Conservation (phyloP, 1,140 invertebrate species). For the Caenorhabditis brenneri region DNA sequence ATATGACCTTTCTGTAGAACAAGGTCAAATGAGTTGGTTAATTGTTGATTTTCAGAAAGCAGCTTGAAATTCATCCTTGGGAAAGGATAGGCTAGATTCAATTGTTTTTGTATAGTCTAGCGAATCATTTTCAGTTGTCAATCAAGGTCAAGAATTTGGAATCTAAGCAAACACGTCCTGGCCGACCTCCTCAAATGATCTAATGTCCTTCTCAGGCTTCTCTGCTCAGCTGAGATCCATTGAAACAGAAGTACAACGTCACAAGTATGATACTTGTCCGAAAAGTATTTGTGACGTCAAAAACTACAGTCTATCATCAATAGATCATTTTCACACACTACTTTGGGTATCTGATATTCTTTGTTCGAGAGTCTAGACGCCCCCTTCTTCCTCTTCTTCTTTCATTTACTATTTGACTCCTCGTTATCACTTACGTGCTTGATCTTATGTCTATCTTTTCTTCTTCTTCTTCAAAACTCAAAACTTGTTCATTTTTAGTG, state of each 20-base stretch:
- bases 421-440: constrained; percentile 11
- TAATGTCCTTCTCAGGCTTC: neutral
- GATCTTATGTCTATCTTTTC: neutral
- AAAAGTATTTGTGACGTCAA: neutral
- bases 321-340: neutral
- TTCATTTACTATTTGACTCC: neutral
- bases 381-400: neutral
- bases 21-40: too few relatives aligned
- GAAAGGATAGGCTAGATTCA: too few relatives aligned
- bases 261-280: neutral
- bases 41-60: too few relatives aligned
- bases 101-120: too few relatives aligned
- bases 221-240: neutral
- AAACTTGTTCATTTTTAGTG: neutral
- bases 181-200: neutral
- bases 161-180: neutral
- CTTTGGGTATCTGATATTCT: neutral
- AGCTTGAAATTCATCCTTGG: too few relatives aligned
- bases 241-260: too few relatives aligned
- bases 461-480: neutral
- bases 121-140: too few relatives aligned
- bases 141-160: too few relatives aligned
- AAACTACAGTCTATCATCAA: neutral
- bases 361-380: constrained; percentile 11
- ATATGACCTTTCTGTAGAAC: too few relatives aligned